Base-by-base conservation (phyloP, 2,888 invertebrate species). In the Meiosimyza platycephala region DNA sequence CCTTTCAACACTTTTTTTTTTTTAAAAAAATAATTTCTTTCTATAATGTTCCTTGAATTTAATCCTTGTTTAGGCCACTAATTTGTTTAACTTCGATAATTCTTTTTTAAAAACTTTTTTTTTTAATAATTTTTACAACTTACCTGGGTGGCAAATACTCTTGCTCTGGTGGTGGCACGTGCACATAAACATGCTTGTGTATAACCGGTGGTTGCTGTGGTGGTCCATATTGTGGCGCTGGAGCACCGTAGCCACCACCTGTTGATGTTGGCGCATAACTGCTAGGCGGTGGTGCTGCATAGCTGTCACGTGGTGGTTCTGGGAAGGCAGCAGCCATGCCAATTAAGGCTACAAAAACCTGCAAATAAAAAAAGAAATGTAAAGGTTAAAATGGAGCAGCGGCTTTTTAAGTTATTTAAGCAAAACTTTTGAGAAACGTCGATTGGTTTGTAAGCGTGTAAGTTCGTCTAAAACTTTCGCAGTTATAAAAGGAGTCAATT, bases 161-260 rank as follows among this genome's bases (percentile, higher is more conserved):
- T 48, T 93, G 93, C 86, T 95, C 95, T 81, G 95, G 95, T 72
- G 95, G 95, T 65, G 95, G 95, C 18, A 95, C 95, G 86, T 95
- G 95, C 18, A 96, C 95, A 88, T 95, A 96, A 15, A 96, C 95
- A 85, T 95, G 95, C 85, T 96, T 96, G 88, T 95, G 95, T 68
- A 95, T 91, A 55, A 94, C 92, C 71, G 94, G 93, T 74, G 92
- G 92, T 81, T 92, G 92, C 76, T 90, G 89, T 1, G 94, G 93
- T 9, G 93, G 90, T 18, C 93, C 93, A 81, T 93, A 93, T 3
- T 91, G 89, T 4, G 88, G 85, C 12, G 90, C 88, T 11, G 91
- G 91, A 28, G 91, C 89, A 59, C 91, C 90, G 83, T 91, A 92
- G 72, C 82, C 79, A 33, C 82, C 81, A 71, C 84, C 82, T 50